phyloP scores from a whole-genome alignment of 2,797 vertebrate genomes.

The Chelidonichthys spinosus region DNA sequence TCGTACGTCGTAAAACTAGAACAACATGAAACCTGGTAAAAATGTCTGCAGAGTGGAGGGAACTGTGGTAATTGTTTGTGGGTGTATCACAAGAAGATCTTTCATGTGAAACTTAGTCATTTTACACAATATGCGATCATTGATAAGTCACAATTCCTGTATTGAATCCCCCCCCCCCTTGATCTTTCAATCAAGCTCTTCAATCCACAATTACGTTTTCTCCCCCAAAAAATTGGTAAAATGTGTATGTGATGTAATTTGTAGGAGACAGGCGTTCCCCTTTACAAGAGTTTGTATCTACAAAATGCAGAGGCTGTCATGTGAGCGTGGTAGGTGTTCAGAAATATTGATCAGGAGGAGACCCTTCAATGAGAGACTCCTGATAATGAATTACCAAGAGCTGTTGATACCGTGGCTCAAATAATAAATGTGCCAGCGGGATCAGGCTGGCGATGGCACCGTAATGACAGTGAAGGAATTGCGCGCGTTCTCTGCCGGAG shows the following conservation, averaged over 20 bases:
- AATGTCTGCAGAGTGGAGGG: background rate
- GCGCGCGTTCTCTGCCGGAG: background rate
- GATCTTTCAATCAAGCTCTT: background rate
- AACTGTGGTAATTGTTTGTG: background rate
- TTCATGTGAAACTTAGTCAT: background rate
- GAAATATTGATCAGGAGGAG: slow-evolving; percentile 13
- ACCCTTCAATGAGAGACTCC: slow-evolving; percentile 34
- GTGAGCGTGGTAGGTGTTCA: background rate
- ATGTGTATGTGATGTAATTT: background rate
- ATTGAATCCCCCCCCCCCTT: background rate
- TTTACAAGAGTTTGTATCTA: background rate
- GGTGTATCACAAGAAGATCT: background rate
- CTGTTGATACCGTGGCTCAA: slow-evolving; percentile 1
- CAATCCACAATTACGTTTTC: background rate
- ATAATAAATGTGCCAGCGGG: slow-evolving; percentile 35
- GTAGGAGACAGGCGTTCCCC: background rate
- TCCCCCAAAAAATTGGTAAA: background rate
- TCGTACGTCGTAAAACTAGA: background rate
- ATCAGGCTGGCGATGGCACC: slow-evolving; percentile 24
- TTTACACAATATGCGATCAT: background rate
- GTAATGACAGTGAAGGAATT: slow-evolving; percentile 13
- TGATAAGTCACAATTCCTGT: background rate
- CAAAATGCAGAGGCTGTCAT: background rate
- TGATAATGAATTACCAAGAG: slow-evolving; percentile 19
- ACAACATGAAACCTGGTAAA: background rate